These are phyloP conservation scores for Cancer borealis DNA, from an alignment of 2,888 invertebrate species.

Conservation along the genomic window DNA sequence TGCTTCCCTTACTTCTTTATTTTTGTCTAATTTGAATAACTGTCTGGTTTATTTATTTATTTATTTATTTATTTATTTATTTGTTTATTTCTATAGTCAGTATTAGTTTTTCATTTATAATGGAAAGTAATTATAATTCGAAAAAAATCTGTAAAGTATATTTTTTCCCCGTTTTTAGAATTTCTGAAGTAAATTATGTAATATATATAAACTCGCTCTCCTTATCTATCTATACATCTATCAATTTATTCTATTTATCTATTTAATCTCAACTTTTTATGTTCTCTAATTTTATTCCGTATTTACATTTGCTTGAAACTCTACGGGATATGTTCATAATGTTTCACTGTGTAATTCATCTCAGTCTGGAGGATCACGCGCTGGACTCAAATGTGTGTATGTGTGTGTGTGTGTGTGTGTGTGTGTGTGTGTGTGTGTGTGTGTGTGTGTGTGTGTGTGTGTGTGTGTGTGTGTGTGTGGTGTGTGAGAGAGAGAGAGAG, in stretches of 20 bases:
- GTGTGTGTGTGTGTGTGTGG: conserved; percentile 35
- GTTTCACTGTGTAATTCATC: conserved; percentile 43
- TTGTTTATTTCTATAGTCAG: neutral
- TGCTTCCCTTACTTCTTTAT: neutral
- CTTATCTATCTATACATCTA: too few relatives aligned
- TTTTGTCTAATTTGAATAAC: neutral
- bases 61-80: neutral
- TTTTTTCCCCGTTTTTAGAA: too few relatives aligned
- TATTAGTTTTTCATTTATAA: neutral
- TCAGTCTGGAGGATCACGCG: too few relatives aligned
- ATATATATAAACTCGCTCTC: neutral
- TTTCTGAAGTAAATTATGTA: too few relatives aligned
- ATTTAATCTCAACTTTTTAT: neutral
- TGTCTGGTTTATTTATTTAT: neutral
- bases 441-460: neutral
- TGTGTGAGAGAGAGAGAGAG: conserved; percentile 48
- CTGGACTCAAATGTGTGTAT: conserved; percentile 30
- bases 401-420: conserved; percentile 63
- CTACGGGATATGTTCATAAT: neutral
- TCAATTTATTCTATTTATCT: too few relatives aligned
- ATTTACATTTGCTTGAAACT: neutral
- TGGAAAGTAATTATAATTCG: too few relatives aligned
- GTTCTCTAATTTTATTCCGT: neutral
- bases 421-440: conserved; percentile 60
- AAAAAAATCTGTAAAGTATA: too few relatives aligned